phyloP scores from a whole-genome alignment of 2,888 invertebrate genomes.

The Zootermopsis nevadensis region DNA sequence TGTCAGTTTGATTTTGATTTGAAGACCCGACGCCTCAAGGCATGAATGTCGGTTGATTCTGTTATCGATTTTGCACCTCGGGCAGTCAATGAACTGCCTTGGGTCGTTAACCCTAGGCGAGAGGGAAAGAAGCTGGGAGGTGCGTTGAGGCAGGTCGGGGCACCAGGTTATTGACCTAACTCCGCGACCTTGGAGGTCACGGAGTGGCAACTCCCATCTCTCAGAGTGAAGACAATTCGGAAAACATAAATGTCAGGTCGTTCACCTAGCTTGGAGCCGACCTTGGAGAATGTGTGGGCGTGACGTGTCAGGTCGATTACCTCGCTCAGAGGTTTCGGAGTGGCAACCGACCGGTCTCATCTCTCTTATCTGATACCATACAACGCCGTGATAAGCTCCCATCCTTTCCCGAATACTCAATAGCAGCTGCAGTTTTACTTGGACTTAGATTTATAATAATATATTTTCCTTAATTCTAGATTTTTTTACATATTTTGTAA shows the following conservation, averaged over 20 bases:
- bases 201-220: conserved; percentile 6
- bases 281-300: conserved; percentile 7
- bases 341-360: too few species aligned
- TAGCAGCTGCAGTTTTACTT: too few species aligned
- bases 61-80: conserved; percentile 22
- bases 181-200: conserved; percentile 38
- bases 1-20: neutral
- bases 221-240: neutral
- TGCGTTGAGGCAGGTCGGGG: conserved; percentile 38
- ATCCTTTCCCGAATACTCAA: too few species aligned
- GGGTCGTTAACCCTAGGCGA: conserved; percentile 29
- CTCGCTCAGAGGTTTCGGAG: neutral
- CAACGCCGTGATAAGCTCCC: too few species aligned
- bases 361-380: too few species aligned
- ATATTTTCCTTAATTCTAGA: too few species aligned
- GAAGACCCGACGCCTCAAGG: neutral
- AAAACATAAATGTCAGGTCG: conserved; percentile 1
- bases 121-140: neutral
- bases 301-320: neutral
- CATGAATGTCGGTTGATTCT: neutral
- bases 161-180: conserved; percentile 24
- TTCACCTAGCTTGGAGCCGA: neutral
- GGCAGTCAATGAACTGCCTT: conserved; percentile 21
- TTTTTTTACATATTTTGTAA: too few species aligned
- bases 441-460: too few species aligned